Evolutionary conservation across 53 echinoderm and acorn worm genomes (phyloP).

Genomic region (Echinarachnius parma): DNA sequence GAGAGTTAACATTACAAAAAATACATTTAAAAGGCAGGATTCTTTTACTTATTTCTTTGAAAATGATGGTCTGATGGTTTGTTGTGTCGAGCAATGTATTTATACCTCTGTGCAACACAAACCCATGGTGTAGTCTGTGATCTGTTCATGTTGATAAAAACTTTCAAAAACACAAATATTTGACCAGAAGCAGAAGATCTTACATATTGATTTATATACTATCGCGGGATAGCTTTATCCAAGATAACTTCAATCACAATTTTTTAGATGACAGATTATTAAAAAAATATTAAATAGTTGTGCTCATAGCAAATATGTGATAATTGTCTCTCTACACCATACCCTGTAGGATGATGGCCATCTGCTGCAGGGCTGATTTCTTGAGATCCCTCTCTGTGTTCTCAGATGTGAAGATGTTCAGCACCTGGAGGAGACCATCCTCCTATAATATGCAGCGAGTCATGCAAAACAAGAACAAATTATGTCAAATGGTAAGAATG

Average conservation of each 20-base stretch:
- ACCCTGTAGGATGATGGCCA: slow-evolving; percentile 95
- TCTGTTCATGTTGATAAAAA: slow-evolving; percentile 47
- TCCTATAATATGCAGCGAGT: slow-evolving; percentile 42
- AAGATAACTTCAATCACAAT: neutral
- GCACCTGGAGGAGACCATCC: slow-evolving; percentile 85
- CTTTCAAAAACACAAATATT: too few species aligned
- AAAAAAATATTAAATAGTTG: neutral
- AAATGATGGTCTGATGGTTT: neutral
- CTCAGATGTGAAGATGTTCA: slow-evolving; percentile 65
- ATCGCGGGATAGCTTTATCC: too few species aligned
- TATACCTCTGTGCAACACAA: slow-evolving; percentile 66
- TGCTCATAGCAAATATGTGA: neutral
- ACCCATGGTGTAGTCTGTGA: slow-evolving; percentile 74
- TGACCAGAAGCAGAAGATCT: too few species aligned
- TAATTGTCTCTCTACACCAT: neutral
- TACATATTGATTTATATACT: too few species aligned
- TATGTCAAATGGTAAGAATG: too few species aligned
- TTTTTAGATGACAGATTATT: neutral
- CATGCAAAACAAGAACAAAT: too few species aligned
- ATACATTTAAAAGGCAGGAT: neutral
- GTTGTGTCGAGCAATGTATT: slow-evolving; percentile 61
- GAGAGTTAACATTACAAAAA: neutral
- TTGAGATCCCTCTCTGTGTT: slow-evolving; percentile 65
- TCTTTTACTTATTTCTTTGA: neutral
- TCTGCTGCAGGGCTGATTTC: slow-evolving; percentile 90